These are phyloP conservation scores for Eonycteris spelaea DNA, from an alignment of 2,113 vertebrate genomes.

Conservation along the genomic window DNA sequence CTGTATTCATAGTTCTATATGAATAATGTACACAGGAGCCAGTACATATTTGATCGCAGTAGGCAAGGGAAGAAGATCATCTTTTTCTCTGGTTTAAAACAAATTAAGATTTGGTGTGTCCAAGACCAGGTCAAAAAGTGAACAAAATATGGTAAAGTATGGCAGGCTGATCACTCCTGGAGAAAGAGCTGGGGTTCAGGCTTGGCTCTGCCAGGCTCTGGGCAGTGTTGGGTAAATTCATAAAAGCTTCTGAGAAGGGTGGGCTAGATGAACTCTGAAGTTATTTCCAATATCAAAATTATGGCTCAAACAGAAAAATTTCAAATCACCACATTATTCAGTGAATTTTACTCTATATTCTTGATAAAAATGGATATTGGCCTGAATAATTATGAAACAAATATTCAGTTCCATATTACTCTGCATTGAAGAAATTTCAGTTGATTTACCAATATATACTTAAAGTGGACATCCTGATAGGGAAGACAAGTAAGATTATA, in stretches of 20 bases:
- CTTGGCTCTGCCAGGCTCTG: not conserved
- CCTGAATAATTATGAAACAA: conserved; percentile 5
- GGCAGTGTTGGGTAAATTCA: not conserved
- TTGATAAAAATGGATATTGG: not conserved
- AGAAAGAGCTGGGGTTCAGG: not conserved
- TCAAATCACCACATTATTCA: not conserved
- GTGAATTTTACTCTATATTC: not conserved
- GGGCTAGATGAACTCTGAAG: not conserved
- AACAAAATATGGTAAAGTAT: not conserved
- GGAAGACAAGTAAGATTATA: not conserved
- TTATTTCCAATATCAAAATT: not conserved
- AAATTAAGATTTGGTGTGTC: not conserved
- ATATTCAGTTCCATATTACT: not conserved
- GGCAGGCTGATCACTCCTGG: not conserved
- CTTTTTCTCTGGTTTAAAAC: not conserved
- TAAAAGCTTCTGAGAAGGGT: not conserved
- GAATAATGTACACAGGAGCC: not conserved
- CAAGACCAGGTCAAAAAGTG: not conserved
- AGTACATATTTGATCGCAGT: not conserved
- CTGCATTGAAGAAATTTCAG: not conserved
- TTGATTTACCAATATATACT: not conserved
- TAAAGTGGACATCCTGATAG: not conserved
- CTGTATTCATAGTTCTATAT: not conserved
- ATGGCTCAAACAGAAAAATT: not conserved
- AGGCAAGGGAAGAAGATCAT: not conserved